phyloP scores from a whole-genome alignment of 2,113 vertebrate genomes.

The Pardalotus punctatus region DNA sequence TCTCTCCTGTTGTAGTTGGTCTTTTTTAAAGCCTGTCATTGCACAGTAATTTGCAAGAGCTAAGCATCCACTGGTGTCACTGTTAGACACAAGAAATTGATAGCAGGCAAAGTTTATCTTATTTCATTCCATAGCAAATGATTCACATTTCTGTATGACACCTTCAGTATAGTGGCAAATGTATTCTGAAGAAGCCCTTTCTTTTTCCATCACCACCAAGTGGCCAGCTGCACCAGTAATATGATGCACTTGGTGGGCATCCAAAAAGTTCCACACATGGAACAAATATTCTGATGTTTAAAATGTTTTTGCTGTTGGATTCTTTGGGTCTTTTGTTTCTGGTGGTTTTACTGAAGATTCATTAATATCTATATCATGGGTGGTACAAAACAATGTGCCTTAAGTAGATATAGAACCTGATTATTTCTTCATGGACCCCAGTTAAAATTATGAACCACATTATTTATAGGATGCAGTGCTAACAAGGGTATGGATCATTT shows the following conservation, averaged over 20 bases:
- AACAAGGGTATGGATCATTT: neutral
- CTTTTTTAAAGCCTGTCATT: neutral
- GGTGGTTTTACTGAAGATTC: neutral
- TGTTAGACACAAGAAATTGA: neutral
- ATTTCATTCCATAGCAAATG: neutral
- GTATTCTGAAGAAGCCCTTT: neutral
- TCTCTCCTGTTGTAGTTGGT: neutral
- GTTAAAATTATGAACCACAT: neutral
- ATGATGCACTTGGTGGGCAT: neutral
- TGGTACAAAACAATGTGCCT: neutral
- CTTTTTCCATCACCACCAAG: neutral
- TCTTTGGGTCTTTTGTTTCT: neutral
- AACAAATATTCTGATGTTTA: neutral
- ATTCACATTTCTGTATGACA: neutral
- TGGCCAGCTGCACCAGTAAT: neutral
- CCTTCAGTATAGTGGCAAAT: neutral
- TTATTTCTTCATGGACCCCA: neutral
- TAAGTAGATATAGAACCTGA: neutral
- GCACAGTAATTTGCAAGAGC: neutral
- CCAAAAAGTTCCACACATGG: neutral
- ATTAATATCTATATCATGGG: neutral
- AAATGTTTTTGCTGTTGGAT: neutral
- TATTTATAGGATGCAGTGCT: neutral
- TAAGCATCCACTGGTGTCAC: neutral
- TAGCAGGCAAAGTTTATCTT: neutral